phyloP scores from a whole-genome alignment of 2,113 vertebrate species.

The Odobenus rosmarus region DNA sequence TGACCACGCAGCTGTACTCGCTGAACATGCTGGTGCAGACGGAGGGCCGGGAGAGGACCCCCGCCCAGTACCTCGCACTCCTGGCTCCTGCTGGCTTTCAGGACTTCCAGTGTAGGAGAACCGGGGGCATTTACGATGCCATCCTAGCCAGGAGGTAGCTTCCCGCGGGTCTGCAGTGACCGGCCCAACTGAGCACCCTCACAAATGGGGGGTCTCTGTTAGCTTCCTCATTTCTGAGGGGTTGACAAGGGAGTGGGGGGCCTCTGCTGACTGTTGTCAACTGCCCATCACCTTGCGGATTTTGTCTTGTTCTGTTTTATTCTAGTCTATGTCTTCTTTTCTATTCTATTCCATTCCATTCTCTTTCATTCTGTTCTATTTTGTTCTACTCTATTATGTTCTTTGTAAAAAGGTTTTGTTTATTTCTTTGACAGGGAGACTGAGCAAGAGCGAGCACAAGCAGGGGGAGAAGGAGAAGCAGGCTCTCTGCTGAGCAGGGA shows the following conservation, averaged over 20 bases:
- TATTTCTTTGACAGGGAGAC: too few species aligned
- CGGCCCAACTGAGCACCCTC: accelerated
- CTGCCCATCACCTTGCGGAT: accelerated
- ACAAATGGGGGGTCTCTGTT: accelerated
- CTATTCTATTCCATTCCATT: too few species aligned
- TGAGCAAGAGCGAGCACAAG: too few species aligned
- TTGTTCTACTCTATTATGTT: too few species aligned
- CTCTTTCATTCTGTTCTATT: background rate
- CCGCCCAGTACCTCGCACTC: slow-evolving; percentile 86
- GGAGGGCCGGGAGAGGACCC: slow-evolving; percentile 89
- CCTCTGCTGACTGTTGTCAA: accelerated
- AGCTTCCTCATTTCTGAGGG: background rate
- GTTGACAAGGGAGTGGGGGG: accelerated
- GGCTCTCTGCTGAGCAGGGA: too few species aligned
- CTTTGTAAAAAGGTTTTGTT: too few species aligned
- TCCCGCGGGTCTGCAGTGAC: accelerated
- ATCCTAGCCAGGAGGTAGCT: slow-evolving; percentile 87
- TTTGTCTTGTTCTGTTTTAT: too few species aligned
- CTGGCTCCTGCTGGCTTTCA: slow-evolving; percentile 88
- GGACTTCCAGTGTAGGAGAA: slow-evolving; percentile 80
- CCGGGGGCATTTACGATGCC: slow-evolving; percentile 89
- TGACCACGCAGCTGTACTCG: slow-evolving; percentile 89
- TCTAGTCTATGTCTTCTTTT: too few species aligned
- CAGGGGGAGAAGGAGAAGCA: too few species aligned
- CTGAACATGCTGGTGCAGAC: slow-evolving; percentile 95